Conservation (phyloP, 2,888 invertebrate genomes). For the Nesidiocoris tenuis region DNA sequence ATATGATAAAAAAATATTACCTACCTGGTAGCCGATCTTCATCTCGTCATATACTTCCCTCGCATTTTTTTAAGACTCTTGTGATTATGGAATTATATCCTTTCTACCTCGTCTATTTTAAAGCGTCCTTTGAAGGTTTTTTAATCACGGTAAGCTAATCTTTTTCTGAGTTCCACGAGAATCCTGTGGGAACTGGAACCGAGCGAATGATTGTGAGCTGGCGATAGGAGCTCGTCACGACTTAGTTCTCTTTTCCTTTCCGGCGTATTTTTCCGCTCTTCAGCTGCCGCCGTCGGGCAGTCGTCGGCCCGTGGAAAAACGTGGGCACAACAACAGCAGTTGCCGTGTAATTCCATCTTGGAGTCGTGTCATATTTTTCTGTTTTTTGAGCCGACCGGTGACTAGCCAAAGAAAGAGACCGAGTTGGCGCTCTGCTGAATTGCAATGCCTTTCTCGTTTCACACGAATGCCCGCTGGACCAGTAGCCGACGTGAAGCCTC, state of each 20-base stretch:
- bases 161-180: background rate
- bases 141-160: background rate
- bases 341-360: background rate
- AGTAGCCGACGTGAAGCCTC: too few species aligned
- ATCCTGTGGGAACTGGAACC: conserved; percentile 13
- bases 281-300: background rate
- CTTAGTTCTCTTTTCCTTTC: conserved; percentile 26
- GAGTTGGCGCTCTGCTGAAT: background rate
- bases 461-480: too few species aligned
- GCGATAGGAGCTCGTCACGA: conserved; percentile 39
- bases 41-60: too few species aligned
- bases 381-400: background rate
- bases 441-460: background rate
- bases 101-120: background rate
- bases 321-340: background rate
- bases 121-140: background rate
- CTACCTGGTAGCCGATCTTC: too few species aligned
- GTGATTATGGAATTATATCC: background rate
- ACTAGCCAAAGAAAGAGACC: background rate
- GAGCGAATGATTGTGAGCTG: conserved; percentile 22
- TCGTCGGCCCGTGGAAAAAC: background rate
- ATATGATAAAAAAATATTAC: too few species aligned
- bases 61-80: too few species aligned
- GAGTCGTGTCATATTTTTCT: background rate
- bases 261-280: background rate